Conservation (phyloP, 2,888 invertebrate genomes). For the Syrista parreyssii region DNA sequence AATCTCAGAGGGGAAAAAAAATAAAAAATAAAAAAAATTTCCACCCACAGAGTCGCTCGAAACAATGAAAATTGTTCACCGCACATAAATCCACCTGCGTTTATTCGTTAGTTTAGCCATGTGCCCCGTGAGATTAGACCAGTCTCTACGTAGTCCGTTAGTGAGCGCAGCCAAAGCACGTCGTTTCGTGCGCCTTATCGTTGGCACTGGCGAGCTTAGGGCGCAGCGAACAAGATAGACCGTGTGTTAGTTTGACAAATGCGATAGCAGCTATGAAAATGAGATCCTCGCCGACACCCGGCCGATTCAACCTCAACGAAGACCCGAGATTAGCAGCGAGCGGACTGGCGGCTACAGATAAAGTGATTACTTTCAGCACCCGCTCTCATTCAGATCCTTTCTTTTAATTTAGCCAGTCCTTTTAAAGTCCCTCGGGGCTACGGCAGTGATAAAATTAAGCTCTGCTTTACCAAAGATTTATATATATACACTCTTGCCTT, state of each 20-base stretch:
- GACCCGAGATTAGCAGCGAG: constrained; percentile 39
- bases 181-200: background rate
- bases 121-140: background rate
- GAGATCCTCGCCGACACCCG: constrained; percentile 15
- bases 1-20: background rate
- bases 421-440: constrained; percentile 30
- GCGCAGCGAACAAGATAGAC: background rate
- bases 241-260: constrained; percentile 19
- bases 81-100: background rate
- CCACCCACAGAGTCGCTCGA: background rate
- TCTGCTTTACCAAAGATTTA: constrained; percentile 39
- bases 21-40: background rate
- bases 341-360: constrained; percentile 48
- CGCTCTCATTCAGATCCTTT: constrained; percentile 51
- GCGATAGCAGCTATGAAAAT: constrained; percentile 18
- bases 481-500: constrained; percentile 16
- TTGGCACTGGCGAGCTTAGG: background rate
- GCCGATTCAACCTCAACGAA: constrained; percentile 19
- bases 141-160: background rate
- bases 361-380: constrained; percentile 50
- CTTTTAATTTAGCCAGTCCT: constrained; percentile 48
- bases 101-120: background rate
- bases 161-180: background rate
- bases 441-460: constrained; percentile 49
- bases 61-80: background rate